Conservation (phyloP, 2,113 vertebrate species). For the Ciconia maguari region DNA sequence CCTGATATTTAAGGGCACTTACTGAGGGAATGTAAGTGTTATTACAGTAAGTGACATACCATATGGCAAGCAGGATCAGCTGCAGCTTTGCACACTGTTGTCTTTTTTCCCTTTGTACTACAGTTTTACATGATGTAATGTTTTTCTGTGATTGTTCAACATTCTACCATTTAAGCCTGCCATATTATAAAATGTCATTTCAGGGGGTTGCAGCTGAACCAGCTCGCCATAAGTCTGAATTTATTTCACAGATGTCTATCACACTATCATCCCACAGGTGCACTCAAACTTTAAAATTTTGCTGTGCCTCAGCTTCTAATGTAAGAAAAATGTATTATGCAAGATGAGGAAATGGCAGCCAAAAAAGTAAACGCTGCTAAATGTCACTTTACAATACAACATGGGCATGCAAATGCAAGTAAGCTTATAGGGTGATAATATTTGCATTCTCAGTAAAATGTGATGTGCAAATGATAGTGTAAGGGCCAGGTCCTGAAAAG, state of each 20-base stretch:
- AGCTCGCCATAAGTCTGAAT: constrained; percentile 16
- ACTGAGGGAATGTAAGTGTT: constrained; percentile 24
- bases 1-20: constrained; percentile 59
- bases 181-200: constrained; percentile 48
- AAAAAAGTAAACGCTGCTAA: constrained; percentile 60
- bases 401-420: neutral
- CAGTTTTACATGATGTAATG: constrained; percentile 24
- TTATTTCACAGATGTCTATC: constrained; percentile 57
- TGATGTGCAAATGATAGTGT: neutral
- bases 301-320: constrained; percentile 23
- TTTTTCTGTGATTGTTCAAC: constrained; percentile 49
- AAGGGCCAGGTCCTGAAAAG: neutral
- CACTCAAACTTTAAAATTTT: constrained; percentile 16
- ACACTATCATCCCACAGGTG: constrained; percentile 39
- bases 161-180: constrained; percentile 35
- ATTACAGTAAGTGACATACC: constrained; percentile 39
- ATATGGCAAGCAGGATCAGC: constrained; percentile 57
- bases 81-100: constrained; percentile 33
- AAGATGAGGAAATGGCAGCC: constrained; percentile 58
- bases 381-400: constrained; percentile 53
- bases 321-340: constrained; percentile 60
- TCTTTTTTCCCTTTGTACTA: neutral
- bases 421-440: constrained; percentile 26
- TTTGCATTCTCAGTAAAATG: neutral
- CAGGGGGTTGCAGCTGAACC: constrained; percentile 21